Conservation (phyloP, 2,888 invertebrate genomes). For the Stegana nigrithorax region DNA sequence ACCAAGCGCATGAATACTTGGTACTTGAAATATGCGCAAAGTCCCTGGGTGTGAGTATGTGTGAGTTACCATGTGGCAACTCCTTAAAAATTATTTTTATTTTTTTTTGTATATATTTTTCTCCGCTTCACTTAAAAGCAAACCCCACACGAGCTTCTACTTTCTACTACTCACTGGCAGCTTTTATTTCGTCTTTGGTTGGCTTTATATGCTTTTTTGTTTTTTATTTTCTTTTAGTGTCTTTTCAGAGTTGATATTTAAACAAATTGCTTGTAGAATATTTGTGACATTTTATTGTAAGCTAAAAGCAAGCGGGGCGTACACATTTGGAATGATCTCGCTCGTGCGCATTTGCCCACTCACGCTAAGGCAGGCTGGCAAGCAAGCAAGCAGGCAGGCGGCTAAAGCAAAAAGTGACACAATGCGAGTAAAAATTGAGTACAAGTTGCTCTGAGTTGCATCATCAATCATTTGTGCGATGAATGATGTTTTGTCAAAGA, state of each 20-base stretch:
- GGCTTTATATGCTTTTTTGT: constrained; percentile 13
- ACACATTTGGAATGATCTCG: neutral
- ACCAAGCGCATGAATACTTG: neutral
- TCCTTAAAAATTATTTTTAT: neutral
- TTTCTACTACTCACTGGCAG: constrained; percentile 8
- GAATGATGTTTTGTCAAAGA: constrained; percentile 61
- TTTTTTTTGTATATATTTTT: neutral
- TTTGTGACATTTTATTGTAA: constrained; percentile 55
- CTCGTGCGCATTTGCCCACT: neutral
- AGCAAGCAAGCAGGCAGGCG: too few relatives aligned
- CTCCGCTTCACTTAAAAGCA: constrained; percentile 23
- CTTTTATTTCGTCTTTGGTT: constrained; percentile 42
- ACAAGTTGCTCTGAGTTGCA: constrained; percentile 60
- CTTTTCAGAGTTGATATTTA: constrained; percentile 58
- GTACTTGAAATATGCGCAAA: too few relatives aligned
- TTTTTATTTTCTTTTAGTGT: constrained; percentile 17
- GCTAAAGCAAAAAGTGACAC: constrained; percentile 1
- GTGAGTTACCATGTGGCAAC: neutral
- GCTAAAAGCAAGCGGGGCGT: neutral
- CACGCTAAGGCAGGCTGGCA: too few relatives aligned
- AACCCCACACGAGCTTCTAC: constrained; percentile 17
- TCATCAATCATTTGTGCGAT: constrained; percentile 59
- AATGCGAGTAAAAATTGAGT: constrained; percentile 54
- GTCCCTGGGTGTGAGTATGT: neutral
- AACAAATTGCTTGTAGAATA: constrained; percentile 62